phyloP scores from a whole-genome alignment of 2,113 vertebrate genomes.

The Scomber colias region DNA sequence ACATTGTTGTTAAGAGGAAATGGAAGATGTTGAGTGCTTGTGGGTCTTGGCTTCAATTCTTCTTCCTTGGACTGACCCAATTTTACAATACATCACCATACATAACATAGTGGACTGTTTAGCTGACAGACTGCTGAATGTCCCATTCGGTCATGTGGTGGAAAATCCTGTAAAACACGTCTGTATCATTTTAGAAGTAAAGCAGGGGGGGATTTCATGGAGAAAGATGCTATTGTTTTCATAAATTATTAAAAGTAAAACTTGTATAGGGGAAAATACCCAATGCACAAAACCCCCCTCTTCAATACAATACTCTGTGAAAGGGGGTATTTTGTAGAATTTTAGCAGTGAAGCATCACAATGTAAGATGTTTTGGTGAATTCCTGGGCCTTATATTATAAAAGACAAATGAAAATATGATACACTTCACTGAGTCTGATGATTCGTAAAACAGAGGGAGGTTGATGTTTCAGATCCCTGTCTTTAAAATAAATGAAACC shows the following conservation, averaged over 20 bases:
- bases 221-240: conserved; percentile 5
- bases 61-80: conserved; percentile 32
- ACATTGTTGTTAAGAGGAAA: conserved; percentile 39
- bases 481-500: too few species aligned
- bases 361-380: neutral
- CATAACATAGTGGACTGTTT: neutral
- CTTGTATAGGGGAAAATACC: conserved; percentile 3
- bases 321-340: neutral
- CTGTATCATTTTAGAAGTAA: conserved; percentile 14
- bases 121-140: neutral
- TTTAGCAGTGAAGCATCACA: neutral
- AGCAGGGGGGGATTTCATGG: neutral
- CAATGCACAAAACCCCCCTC: neutral
- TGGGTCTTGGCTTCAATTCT: conserved; percentile 14
- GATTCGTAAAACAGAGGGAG: conserved; percentile 8
- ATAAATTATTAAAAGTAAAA: conserved; percentile 29
- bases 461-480: neutral
- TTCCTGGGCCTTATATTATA: neutral
- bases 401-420: neutral
- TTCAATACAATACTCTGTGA: neutral
- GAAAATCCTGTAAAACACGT: neutral
- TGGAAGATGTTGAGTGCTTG: conserved; percentile 32
- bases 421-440: neutral
- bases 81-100: conserved; percentile 30
- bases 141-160: neutral